Evolutionary conservation across 2,797 vertebrate species (phyloP).

Genomic region (Scarus forsteni): DNA sequence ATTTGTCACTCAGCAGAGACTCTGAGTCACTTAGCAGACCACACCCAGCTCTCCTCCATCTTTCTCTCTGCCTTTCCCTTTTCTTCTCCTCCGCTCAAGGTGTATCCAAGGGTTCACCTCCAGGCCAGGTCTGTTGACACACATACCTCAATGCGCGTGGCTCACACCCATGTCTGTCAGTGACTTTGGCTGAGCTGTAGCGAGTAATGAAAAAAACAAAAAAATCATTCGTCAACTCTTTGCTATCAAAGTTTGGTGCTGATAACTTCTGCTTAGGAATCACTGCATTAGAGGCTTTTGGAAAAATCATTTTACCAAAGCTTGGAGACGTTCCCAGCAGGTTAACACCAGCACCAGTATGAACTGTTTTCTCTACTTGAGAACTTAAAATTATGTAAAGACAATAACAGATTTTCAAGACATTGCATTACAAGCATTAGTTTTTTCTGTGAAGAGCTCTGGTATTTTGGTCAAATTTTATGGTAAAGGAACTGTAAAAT

Average conservation of each 20-base stretch:
- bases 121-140: conserved; percentile 81
- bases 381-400: too few species aligned
- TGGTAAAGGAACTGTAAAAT: too few species aligned
- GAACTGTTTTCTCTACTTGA: too few species aligned
- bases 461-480: too few species aligned
- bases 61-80: conserved; percentile 70
- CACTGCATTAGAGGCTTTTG: background rate
- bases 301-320: background rate
- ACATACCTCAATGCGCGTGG: conserved; percentile 74
- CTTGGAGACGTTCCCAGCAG: background rate
- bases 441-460: too few species aligned
- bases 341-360: background rate
- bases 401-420: too few species aligned
- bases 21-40: conserved; percentile 77
- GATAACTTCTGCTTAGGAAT: conserved; percentile 20
- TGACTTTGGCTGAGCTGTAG: conserved; percentile 32
- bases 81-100: conserved; percentile 70
- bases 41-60: conserved; percentile 72
- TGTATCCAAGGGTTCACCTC: conserved; percentile 76
- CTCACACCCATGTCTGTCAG: conserved; percentile 75
- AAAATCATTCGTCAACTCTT: conserved; percentile 40
- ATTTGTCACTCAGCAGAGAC: conserved; percentile 81
- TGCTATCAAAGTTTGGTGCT: conserved; percentile 1
- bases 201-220: conserved; percentile 53
- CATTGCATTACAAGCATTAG: too few species aligned